Evolutionary conservation across 2,888 invertebrate species (phyloP), one percentile per base, ranked within the genome.

Genomic region (Drosophila stalkeri): DNA sequence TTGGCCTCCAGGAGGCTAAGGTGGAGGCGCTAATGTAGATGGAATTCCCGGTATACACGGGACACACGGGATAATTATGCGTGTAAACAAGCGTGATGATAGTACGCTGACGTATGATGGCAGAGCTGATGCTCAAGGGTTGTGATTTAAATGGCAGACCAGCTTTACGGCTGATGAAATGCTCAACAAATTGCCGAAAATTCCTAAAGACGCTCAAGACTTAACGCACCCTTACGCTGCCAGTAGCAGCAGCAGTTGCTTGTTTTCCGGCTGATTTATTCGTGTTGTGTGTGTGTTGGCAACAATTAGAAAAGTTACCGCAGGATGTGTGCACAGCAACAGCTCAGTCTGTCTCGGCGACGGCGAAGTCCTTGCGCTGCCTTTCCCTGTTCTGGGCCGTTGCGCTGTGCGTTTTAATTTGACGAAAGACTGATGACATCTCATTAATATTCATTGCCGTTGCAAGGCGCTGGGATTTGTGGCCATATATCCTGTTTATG

Each of bases 401-500:
- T 78, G 81, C 80, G 72, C 71, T 89, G 86, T 85, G 86, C 75
- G 86, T 72, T 87, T 91, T 91, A 92, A 92, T 91, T 91, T 92
- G 92, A 92, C 89, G 91, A 91, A 91, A 91, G 92, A 92, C 83
- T 92, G 92, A 93, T 92, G 93, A 92, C 90, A 90, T 90, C 91
- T 91, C 93, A 93, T 93, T 93, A 93, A 93, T 93, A 93, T 93
- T 93, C 93, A 93, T 92, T 92, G 92, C 81, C 89, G 86, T 80
- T 72, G 62, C 75, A 75, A 80, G 82, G 70, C 82, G 75, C 88
- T 79, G 84, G 90, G 90, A 90, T 88, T 87, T 90, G 76, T 62
- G 86, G 81, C 77, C 86, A 79, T 88, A 75, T 76, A 90, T 86
- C 75, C 85, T 82, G 78, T 82, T 90, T 86, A 79, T 86, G 75